A percentile compares a stretch with the other conserved stretches of the same genome.
Evolutionary conservation across 2,888 invertebrate genomes (phyloP).

Genomic region (Drosophila kanekoi): DNA sequence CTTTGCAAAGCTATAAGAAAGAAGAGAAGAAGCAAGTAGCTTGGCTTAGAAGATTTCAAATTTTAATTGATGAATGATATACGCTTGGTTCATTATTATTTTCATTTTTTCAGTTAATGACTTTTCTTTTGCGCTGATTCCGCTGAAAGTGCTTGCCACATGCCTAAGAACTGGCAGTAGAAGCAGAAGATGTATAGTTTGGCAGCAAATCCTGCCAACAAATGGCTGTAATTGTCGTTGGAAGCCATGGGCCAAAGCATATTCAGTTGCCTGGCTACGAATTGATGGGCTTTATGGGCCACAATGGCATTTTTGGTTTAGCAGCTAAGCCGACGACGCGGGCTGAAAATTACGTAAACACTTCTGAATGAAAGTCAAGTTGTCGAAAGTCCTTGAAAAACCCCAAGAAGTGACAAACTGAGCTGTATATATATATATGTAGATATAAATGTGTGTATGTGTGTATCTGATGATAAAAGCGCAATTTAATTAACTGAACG

Average conservation of each 20-base stretch:
- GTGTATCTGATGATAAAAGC: constrained; percentile 49
- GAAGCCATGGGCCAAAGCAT: constrained; percentile 33
- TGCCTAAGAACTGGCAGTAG: background rate
- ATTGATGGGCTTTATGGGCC: constrained; percentile 55
- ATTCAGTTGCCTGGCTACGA: constrained; percentile 23
- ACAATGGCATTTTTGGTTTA: constrained; percentile 50
- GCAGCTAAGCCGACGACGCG: constrained; percentile 42
- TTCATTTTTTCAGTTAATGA: constrained; percentile 9
- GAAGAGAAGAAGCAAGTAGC: too few relatives aligned
- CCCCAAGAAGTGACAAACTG: constrained; percentile 13
- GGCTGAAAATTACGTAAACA: constrained; percentile 51
- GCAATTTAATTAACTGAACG: constrained; percentile 64
- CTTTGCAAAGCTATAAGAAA: too few relatives aligned
- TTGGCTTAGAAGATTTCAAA: background rate
- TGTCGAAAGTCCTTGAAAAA: constrained; percentile 45
- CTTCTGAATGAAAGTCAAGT: constrained; percentile 41
- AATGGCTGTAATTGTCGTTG: constrained; percentile 52
- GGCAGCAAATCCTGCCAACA: constrained; percentile 42
- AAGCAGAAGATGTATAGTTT: constrained; percentile 31
- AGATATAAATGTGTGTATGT: constrained; percentile 1
- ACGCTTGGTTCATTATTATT: constrained; percentile 5
- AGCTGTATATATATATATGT: constrained; percentile 1
- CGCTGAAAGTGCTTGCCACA: constrained; percentile 11
- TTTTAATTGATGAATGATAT: constrained; percentile 26
- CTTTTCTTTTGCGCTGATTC: constrained; percentile 17